Percentiles rank a stretch among this genome's conserved stretches.
Evolutionary conservation across 2,888 invertebrate genomes (phyloP).

Genomic region (Pristionchus exspectatus): DNA sequence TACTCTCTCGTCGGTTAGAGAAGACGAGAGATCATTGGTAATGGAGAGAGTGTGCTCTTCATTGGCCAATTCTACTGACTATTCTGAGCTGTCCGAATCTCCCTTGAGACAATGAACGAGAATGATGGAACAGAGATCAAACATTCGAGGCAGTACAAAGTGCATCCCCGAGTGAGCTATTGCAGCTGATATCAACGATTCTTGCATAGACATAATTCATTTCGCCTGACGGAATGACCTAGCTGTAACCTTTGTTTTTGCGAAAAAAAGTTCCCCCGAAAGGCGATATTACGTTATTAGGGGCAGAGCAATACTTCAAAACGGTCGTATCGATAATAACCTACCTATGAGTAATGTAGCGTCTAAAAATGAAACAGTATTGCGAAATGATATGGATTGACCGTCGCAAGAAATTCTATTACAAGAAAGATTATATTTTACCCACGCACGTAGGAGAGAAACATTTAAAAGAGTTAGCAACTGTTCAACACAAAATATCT

Average conservation of each 20-base stretch:
- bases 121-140: conserved; percentile 8
- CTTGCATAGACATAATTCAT: too few relatives aligned
- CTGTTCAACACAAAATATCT: background rate
- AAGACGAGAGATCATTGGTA: background rate
- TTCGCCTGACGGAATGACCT: too few relatives aligned
- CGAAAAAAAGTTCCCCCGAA: too few relatives aligned
- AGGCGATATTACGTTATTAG: too few relatives aligned
- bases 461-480: background rate
- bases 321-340: too few relatives aligned
- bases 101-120: background rate
- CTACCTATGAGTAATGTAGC: too few relatives aligned
- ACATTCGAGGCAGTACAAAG: background rate
- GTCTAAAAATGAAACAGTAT: too few relatives aligned
- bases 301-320: too few relatives aligned
- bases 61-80: background rate
- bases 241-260: too few relatives aligned
- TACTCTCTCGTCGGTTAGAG: background rate
- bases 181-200: background rate
- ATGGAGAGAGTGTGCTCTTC: background rate
- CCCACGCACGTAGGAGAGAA: background rate
- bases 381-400: background rate
- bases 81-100: conserved; percentile 1
- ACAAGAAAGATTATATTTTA: background rate
- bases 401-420: background rate
- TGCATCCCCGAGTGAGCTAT: background rate